Base-by-base conservation (phyloP, 1,140 invertebrate genomes). In the Prorops nasuta region DNA sequence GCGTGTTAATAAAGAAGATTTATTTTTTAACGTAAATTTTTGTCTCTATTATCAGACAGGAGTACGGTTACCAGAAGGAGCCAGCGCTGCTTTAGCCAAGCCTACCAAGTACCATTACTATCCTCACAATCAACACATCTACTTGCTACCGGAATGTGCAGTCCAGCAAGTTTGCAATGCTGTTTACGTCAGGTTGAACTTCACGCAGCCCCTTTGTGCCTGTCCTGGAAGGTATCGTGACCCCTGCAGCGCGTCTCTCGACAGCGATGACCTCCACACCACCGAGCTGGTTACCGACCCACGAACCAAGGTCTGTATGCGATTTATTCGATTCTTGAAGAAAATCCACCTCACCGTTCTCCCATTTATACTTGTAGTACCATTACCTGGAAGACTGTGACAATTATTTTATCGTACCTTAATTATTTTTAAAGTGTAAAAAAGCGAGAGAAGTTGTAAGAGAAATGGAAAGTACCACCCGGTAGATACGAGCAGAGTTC, bases 161-260 rank as follows among this genome's bases (percentile, higher is more conserved):
- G 90, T 94, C 58, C 92, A 96, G 79, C 80, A 94, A 84, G 91
- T 93, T 45, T 95, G 92, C 78, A 95, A 93, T 72, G 92, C 93
- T 1, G 91, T 95, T 41, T 95, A 95, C 76, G 88, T 94, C 20
- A 81, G 92, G 47, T 76, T 95, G 41, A 94, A 95, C 78, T 94
- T 92, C 77, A 94, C 92, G 18, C 92, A 95, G 72, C 91, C 91
- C 12, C 77, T 95, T 49, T 96, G 93, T 75, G 91, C 91, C 41
- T 96, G 93, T 79, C 90, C 92, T 18, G 89, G 72, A 55, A 65
- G 74, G 54, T 91, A 92, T 75, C 81, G 89, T 59, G 90, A 92
- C 77, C 91, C 92, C 4, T 96, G 92, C 73, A 94, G 92, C 18
- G 91, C 90, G 6, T 90, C 88, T 51, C 80, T 91, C 43, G 89